Percentiles rank a stretch among this genome's conserved stretches.
These are phyloP conservation scores for Drosophila ogumai DNA, from an alignment of 1,140 invertebrate genomes.

Conservation along the genomic window DNA sequence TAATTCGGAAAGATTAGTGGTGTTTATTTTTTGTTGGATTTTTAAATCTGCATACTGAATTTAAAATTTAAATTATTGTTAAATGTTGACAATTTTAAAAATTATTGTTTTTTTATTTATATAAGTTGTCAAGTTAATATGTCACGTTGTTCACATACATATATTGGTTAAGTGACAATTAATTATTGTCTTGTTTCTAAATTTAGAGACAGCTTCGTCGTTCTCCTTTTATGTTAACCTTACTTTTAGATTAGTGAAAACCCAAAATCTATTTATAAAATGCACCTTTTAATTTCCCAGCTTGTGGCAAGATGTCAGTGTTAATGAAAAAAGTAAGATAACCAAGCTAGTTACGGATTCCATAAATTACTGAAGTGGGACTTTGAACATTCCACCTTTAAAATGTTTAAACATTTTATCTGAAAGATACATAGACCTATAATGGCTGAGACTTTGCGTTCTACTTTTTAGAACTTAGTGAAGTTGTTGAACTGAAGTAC, in stretches of 20 bases:
- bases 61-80: no score
- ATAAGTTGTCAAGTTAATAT: no score
- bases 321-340: constrained; percentile 6
- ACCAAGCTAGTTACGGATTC: not conserved
- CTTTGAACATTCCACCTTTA: not conserved
- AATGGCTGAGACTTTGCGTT: not conserved
- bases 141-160: not conserved
- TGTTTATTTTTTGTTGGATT: no score
- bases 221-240: not conserved
- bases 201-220: constrained; percentile 6
- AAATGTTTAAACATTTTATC: not conserved
- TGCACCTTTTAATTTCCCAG: constrained; percentile 1
- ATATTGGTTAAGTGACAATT: not conserved
- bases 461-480: no score
- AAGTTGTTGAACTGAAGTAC: no score
- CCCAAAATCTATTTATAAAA: constrained; percentile 13
- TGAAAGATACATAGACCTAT: not conserved
- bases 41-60: no score
- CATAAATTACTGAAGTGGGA: no score
- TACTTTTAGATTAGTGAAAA: constrained; percentile 1
- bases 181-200: not conserved
- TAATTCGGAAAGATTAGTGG: no score
- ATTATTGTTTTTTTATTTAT: no score
- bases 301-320: not conserved
- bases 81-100: no score